phyloP scores from a whole-genome alignment of 1,140 invertebrate genomes.

The Bombus vancouverensis region DNA sequence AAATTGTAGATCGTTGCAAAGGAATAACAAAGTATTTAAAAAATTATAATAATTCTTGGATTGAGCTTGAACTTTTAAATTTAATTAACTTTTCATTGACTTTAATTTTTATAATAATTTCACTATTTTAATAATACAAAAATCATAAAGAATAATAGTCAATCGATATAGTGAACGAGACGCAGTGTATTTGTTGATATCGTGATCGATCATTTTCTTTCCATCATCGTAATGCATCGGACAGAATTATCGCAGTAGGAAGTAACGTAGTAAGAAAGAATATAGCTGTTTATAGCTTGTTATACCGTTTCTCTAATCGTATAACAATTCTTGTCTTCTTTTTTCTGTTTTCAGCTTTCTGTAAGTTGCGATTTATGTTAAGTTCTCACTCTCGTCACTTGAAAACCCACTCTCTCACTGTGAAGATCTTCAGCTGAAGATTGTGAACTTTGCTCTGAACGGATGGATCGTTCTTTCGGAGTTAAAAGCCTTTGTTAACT shows the following conservation, averaged over 20 bases:
- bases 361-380: slow-evolving; percentile 33
- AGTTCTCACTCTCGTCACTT: background rate
- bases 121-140: background rate
- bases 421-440: slow-evolving; percentile 38
- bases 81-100: background rate
- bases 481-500: background rate
- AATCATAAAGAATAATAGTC: background rate
- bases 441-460: background rate
- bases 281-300: background rate
- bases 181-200: background rate
- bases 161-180: background rate
- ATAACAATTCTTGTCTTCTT: slow-evolving; percentile 4
- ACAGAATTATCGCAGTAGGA: background rate
- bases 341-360: slow-evolving; percentile 35
- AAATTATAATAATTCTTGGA: background rate
- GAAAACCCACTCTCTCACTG: slow-evolving; percentile 6
- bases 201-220: background rate
- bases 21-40: background rate
- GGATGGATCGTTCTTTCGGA: background rate
- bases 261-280: background rate
- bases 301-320: background rate
- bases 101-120: no score
- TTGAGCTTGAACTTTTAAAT: background rate
- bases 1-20: no score
- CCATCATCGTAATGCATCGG: background rate